These are phyloP conservation scores for Phyllotreta cruciferae DNA, from an alignment of 2,888 invertebrate genomes.

Conservation along the genomic window DNA sequence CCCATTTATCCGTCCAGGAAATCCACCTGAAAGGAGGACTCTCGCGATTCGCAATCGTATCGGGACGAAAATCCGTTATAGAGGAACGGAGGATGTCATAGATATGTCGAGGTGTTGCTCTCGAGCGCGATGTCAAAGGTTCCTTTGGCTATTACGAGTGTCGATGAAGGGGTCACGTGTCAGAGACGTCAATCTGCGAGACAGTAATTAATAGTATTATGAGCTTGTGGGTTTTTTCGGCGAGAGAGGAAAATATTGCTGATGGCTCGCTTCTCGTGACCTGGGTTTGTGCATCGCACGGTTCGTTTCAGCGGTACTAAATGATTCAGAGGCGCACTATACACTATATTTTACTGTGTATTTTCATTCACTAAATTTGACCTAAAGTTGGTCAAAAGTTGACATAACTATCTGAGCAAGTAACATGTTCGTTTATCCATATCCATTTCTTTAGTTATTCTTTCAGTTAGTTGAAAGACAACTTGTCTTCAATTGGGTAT, in stretches of 20 bases:
- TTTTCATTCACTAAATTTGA: too few species aligned
- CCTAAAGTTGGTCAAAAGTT: too few species aligned
- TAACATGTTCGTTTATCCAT: too few species aligned
- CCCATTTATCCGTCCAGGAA: conserved; percentile 5
- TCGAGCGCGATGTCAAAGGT: conserved; percentile 37
- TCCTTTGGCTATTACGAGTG: conserved; percentile 36
- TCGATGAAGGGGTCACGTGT: conserved; percentile 37
- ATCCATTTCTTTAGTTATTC: too few species aligned
- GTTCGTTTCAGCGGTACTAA: conserved; percentile 9
- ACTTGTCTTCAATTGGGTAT: too few species aligned
- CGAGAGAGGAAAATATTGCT: conserved; percentile 12
- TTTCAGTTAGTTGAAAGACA: too few species aligned
- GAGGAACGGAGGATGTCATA: conserved; percentile 23
- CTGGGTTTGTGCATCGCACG: conserved; percentile 13
- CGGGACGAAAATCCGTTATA: conserved; percentile 1
- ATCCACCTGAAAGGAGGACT: too few species aligned
- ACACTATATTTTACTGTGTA: background rate
- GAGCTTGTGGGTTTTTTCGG: conserved; percentile 14
- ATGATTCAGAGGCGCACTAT: background rate
- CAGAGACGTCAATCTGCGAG: conserved; percentile 35
- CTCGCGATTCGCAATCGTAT: too few species aligned
- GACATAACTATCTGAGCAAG: too few species aligned
- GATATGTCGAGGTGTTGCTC: conserved; percentile 40
- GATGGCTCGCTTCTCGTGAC: conserved; percentile 15
- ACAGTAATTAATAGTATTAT: conserved; percentile 44